phyloP scores from a whole-genome alignment of 1,140 invertebrate genomes.

The Tetranychus urticae region DNA sequence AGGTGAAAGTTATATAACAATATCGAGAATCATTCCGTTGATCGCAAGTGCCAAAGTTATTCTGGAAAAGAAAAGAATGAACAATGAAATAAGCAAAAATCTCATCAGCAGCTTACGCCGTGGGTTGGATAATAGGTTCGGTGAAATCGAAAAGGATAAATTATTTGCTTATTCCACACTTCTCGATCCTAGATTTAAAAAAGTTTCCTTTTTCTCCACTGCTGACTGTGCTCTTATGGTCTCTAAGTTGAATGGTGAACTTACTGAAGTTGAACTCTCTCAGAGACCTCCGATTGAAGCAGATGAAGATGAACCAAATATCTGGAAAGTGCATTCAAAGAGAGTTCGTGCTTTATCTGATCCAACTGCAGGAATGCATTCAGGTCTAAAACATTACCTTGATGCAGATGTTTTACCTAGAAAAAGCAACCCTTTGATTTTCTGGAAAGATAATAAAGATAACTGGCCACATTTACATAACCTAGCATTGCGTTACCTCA shows the following conservation, averaged over 20 bases:
- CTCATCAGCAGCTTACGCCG: background rate
- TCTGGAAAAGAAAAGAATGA: background rate
- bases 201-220: background rate
- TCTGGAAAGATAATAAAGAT: background rate
- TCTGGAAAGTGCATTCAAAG: background rate
- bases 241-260: background rate
- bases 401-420: background rate
- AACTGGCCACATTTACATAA: background rate
- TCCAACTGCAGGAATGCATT: background rate
- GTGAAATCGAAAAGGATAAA: background rate
- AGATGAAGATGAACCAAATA: background rate
- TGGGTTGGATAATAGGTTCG: background rate
- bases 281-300: too few relatives aligned
- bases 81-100: too few relatives aligned
- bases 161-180: background rate
- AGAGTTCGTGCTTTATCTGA: background rate
- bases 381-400: background rate
- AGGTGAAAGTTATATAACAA: background rate
- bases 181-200: background rate
- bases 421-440: background rate
- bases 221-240: background rate
- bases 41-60: background rate
- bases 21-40: background rate
- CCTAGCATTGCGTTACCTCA: background rate
- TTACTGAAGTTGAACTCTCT: background rate